phyloP scores from a whole-genome alignment of 2,888 invertebrate genomes.

The Drosophila mimetica region DNA sequence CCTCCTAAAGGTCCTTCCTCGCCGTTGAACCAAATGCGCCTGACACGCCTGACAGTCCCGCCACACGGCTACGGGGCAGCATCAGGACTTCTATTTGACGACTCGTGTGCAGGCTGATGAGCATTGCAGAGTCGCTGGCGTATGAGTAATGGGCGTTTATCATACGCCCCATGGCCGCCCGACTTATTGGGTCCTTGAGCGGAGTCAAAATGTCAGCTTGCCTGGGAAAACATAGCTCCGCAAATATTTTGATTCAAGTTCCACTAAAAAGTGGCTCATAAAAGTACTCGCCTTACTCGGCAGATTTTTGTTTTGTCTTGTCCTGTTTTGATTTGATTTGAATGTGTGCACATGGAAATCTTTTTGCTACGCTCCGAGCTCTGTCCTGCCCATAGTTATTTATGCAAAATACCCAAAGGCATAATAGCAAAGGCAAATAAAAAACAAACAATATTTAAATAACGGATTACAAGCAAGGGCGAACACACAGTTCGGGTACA shows the following conservation, averaged over 20 bases:
- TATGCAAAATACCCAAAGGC: constrained; percentile 74
- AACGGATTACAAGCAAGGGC: constrained; percentile 67
- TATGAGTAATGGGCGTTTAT: constrained; percentile 40
- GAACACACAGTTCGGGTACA: not conserved
- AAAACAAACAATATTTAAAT: constrained; percentile 72
- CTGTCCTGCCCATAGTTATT: constrained; percentile 61
- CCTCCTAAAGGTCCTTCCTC: constrained; percentile 30
- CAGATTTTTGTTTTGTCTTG: constrained; percentile 37
- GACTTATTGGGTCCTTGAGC: not conserved
- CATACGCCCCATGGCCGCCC: constrained; percentile 29
- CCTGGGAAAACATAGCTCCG: constrained; percentile 22
- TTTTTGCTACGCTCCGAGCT: constrained; percentile 34
- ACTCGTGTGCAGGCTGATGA: constrained; percentile 62
- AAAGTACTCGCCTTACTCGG: constrained; percentile 10
- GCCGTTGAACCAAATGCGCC: constrained; percentile 38
- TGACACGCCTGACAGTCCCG: constrained; percentile 29
- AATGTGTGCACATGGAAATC: constrained; percentile 39
- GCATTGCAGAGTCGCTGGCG: constrained; percentile 32
- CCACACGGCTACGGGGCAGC: constrained; percentile 26
- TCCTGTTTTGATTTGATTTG: constrained; percentile 40
- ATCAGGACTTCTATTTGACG: constrained; percentile 35
- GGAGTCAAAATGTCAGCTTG: constrained; percentile 46
- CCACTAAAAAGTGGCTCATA: constrained; percentile 30
- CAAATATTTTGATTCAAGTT: constrained; percentile 53
- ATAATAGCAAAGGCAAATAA: constrained; percentile 71